Evolutionary conservation across 2,797 vertebrate genomes (phyloP), one percentile per base, ranked within the genome.

Genomic region (Streptopelia turtur): DNA sequence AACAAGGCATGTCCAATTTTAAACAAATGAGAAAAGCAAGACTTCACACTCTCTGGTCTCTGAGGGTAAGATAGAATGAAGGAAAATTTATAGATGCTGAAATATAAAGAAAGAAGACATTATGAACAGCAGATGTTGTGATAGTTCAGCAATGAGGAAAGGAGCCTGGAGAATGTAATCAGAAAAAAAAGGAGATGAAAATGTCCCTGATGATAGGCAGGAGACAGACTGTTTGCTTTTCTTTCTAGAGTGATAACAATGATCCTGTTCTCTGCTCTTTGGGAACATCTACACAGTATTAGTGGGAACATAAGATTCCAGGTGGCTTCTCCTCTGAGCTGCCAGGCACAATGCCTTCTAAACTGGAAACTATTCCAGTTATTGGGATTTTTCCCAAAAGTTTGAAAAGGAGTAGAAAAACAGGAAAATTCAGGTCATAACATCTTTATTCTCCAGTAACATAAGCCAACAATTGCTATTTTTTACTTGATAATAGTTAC

Each of bases 391-490:
- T 84, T 61, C 27, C 50, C 61, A 37, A 37, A 70, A 65, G 10
- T 80, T 83, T 2, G 8, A 65, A 83, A 87, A 64, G 3, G 10
- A 89, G 49, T 53, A 87, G 25, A 31, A 91, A 89, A 92, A 87
- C 16, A 85, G 71, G 53, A 93, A 87, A 92, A 94, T 77, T 85
- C 12, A 60, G 64, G 13, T 91, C 39, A 87, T 71, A 71, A 66
- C 11, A 33, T 59, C 35, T 70, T 87, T 76, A 80, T 83, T 80
- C 50, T 70, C 35, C 25, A 50, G 15, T 63, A 80, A 31, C 16
- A 37, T n/a, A 72, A 84, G 20, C 43, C 64, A 95, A 16, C 1
- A 77, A 76, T n/a, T 82, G 30, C 20, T 87, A 28, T 59, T 79
- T 95, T 94, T 87, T 4, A 49, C n/a, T 80, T 49, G 24, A 76